These are phyloP conservation scores for Sclerurus mexicanus DNA, from an alignment of 2,113 vertebrate genomes.

Conservation along the genomic window DNA sequence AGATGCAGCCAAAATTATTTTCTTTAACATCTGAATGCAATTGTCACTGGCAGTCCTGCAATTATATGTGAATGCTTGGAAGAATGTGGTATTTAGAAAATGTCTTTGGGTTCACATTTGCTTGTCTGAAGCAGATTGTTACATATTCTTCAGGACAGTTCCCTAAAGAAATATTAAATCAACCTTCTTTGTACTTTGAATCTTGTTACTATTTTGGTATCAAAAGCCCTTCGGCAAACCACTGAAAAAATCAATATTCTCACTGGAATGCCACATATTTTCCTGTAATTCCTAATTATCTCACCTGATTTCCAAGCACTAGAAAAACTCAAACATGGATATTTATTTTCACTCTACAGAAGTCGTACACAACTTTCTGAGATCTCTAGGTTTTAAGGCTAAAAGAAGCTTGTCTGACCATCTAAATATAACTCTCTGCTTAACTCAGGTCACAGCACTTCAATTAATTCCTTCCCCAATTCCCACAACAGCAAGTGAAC, in stretches of 20 bases:
- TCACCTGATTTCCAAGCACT: background rate
- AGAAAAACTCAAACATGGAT: background rate
- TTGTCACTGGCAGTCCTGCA: slow-evolving; percentile 8
- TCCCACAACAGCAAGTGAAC: background rate
- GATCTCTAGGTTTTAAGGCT: background rate
- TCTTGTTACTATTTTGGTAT: slow-evolving; percentile 30
- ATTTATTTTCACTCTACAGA: background rate
- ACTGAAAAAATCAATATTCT: background rate
- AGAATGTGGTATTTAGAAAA: slow-evolving; percentile 41
- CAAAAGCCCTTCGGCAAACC: slow-evolving; percentile 18
- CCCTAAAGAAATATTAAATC: slow-evolving; percentile 34
- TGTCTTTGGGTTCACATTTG: slow-evolving; percentile 50
- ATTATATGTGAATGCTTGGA: slow-evolving; percentile 1
- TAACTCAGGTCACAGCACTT: background rate
- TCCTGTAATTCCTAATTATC: background rate
- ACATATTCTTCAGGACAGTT: slow-evolving; percentile 42
- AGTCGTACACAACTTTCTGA: background rate
- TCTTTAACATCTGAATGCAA: background rate
- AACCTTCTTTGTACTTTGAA: slow-evolving; percentile 37
- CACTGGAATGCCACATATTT: background rate
- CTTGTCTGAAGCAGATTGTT: slow-evolving; percentile 49
- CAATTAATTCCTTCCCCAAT: slow-evolving; percentile 6
- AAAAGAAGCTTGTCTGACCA: background rate
- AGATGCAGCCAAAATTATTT: slow-evolving; percentile 7
- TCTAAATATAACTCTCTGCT: background rate